Conservation (phyloP, 2,797 vertebrate genomes). For the Lophotriccus pileatus region DNA sequence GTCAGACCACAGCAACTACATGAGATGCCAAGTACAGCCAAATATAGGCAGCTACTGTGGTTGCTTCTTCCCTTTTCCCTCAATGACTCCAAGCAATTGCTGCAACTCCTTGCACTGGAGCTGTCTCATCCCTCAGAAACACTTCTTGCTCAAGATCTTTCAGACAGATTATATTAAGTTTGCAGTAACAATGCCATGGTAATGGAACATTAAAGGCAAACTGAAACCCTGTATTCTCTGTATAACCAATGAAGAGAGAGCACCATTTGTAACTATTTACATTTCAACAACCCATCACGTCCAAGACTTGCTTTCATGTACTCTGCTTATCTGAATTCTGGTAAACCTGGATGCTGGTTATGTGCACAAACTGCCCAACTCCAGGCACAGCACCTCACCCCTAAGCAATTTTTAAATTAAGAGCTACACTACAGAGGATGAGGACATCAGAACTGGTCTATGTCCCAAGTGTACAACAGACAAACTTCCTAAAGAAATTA, state of each 20-base stretch:
- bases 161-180: neutral
- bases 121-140: neutral
- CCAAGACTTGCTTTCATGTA: neutral
- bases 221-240: neutral
- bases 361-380: neutral
- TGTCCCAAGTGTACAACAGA: neutral
- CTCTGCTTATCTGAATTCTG: neutral
- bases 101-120: neutral
- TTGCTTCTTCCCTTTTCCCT: neutral
- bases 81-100: neutral
- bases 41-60: neutral
- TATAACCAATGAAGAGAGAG: neutral
- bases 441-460: neutral
- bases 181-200: neutral
- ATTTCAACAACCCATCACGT: neutral
- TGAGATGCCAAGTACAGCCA: neutral
- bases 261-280: neutral
- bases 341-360: neutral
- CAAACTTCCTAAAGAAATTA: neutral
- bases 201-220: slow-evolving; percentile 9
- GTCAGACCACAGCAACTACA: neutral
- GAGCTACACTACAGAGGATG: neutral
- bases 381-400: neutral
- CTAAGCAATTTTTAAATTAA: neutral
- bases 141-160: neutral